A percentile compares a stretch with the other conserved stretches of the same genome.
Evolutionary conservation across 2,888 invertebrate species (phyloP).

Genomic region (Hypselothyrea guttata): DNA sequence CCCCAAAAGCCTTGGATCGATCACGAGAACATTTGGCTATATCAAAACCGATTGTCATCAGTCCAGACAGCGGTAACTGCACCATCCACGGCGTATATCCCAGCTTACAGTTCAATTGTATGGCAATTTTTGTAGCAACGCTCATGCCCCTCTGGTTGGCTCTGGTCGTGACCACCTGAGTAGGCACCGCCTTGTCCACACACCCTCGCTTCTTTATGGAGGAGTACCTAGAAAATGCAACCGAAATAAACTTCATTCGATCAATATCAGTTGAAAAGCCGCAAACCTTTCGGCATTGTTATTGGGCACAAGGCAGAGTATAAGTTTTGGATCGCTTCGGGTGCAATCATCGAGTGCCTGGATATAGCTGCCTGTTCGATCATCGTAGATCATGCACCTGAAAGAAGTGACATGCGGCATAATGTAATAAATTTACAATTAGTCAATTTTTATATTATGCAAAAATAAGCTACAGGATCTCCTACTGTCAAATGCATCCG

Average conservation of each 20-base stretch:
- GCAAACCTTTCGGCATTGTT: conserved; percentile 87
- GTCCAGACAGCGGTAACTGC: conserved; percentile 85
- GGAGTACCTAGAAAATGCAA: conserved; percentile 84
- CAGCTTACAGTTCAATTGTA: conserved; percentile 96
- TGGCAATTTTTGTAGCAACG: conserved; percentile 95
- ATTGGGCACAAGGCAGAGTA: conserved; percentile 87
- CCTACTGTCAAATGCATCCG: no score
- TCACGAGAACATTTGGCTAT: conserved; percentile 91
- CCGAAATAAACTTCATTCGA: not conserved
- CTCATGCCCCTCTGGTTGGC: conserved; percentile 83
- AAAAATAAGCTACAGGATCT: no score
- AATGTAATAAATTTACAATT: not conserved
- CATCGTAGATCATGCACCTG: conserved; percentile 83
- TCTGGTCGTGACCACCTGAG: conserved; percentile 84
- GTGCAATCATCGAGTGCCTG: conserved; percentile 85
- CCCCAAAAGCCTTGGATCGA: conserved; percentile 87
- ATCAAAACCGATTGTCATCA: conserved; percentile 95
- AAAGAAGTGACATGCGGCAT: conserved; percentile 1
- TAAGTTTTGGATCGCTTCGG: conserved; percentile 85
- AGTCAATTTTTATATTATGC: no score
- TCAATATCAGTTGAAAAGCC: not conserved
- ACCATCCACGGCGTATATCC: conserved; percentile 96
- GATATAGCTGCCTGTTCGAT: conserved; percentile 85
- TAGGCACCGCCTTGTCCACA: conserved; percentile 88
- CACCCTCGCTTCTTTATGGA: conserved; percentile 94